These are phyloP conservation scores for Andrena trimmerana DNA, from an alignment of 2,888 invertebrate genomes.

Conservation along the genomic window DNA sequence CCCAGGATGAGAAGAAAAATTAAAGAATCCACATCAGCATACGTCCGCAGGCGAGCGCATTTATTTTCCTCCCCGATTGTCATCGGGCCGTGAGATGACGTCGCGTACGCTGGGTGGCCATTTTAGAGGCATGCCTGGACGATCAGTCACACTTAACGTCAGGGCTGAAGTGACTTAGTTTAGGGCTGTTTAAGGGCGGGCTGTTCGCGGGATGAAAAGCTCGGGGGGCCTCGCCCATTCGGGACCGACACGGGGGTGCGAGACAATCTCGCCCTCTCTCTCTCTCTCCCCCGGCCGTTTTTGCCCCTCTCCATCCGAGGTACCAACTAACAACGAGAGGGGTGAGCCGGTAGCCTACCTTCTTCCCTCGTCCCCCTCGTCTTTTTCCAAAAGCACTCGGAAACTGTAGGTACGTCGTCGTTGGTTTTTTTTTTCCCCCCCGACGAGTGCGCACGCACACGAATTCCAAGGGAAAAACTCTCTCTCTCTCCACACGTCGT, in stretches of 20 bases:
- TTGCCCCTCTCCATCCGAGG: constrained; percentile 55
- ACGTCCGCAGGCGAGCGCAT: neutral
- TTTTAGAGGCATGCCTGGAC: constrained; percentile 75
- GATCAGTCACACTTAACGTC: constrained; percentile 83
- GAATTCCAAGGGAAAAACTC: constrained; percentile 4
- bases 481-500: constrained; percentile 22
- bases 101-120: constrained; percentile 70
- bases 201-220: constrained; percentile 72
- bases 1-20: neutral
- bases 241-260: constrained; percentile 59
- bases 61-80: constrained; percentile 25
- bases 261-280: constrained; percentile 48
- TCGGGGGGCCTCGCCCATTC: constrained; percentile 69
- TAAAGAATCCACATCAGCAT: neutral
- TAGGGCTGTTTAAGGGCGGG: constrained; percentile 81
- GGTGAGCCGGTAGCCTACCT: constrained; percentile 46
- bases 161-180: constrained; percentile 80
- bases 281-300: constrained; percentile 50
- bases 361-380: constrained; percentile 18
- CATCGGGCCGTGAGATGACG: constrained; percentile 36
- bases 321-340: constrained; percentile 67
- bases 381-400: constrained; percentile 37
- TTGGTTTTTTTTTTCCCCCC: neutral
- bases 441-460: constrained; percentile 4
- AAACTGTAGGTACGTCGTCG: constrained; percentile 29